Evolutionary conservation across 2,113 vertebrate species (phyloP), one percentile per base, ranked within the genome.

Genomic region (Eptatretus burgeri): DNA sequence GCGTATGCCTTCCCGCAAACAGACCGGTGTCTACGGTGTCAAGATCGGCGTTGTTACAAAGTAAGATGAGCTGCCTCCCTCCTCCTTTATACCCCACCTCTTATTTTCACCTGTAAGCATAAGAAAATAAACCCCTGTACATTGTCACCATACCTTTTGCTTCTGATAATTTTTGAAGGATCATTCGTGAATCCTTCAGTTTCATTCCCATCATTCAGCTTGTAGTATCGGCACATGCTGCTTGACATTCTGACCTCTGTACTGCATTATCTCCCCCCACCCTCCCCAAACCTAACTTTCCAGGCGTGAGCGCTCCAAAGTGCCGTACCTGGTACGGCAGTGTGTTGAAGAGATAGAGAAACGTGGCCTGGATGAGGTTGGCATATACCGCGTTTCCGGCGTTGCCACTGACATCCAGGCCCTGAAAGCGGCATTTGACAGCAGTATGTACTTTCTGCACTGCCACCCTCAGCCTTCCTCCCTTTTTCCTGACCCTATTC

Each of bases 281-380:
- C 9, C 49, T 5, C 13, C 3, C 17, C 18, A 41, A 41, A 41
- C 27, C 27, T 41, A 41, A 41, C 27, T 60, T n/a, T 13, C 1
- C 77, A 98, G 91, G 75, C 83, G 91, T 0, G 91, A 98, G 73
- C 86, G 91, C 74, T 98, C 91, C 77, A 98, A 98, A 77, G 89
- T 98, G 77, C 91, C 89, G 75, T 98, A 93, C 78, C 86, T 98
- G 7, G 91, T 98, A 67, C 84, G 91, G 66, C 91, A 95, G 76
- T 98, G 91, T 66, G 76, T 98, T 51, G 91, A 98, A 73, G 91
- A 98, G 72, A 87, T 98, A 73, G 91, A 98, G 76, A 98, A 98
- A 75, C 78, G 91, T 52, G 91, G 89, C 64, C 93, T 98, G 0
- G 89, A 94, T 9, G 91, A 98, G 73, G 89, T 98, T 0, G 91